Percentiles rank a stretch among this genome's conserved stretches.
phyloP scores from a whole-genome alignment of 2,113 vertebrate species.

The Amblyornis subalaris region DNA sequence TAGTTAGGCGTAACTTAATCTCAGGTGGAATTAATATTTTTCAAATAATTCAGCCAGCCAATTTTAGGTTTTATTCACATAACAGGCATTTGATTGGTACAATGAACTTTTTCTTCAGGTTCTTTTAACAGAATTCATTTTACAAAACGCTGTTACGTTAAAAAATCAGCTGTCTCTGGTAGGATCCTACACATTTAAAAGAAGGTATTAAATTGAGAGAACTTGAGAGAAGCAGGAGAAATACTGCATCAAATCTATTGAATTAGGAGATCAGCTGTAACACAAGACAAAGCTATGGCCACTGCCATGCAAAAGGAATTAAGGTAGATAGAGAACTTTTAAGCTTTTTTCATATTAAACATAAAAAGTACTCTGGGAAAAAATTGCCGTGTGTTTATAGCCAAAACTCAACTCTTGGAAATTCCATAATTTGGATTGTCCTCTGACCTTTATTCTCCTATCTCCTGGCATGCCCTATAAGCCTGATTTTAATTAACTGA shows the following conservation, averaged over 20 bases:
- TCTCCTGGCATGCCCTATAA: background rate
- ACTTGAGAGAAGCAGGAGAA: background rate
- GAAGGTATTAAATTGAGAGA: background rate
- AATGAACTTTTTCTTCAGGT: background rate
- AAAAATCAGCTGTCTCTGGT: background rate
- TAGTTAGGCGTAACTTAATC: background rate
- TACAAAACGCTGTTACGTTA: background rate
- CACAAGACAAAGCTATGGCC: background rate
- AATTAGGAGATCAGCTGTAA: background rate
- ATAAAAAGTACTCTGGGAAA: background rate
- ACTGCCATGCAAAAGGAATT: background rate
- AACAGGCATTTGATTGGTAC: background rate
- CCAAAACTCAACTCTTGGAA: background rate
- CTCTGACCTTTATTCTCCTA: background rate
- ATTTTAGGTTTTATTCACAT: background rate
- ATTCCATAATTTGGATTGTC: background rate
- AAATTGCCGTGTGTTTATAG: background rate
- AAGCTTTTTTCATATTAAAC: background rate
- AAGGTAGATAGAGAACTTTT: background rate
- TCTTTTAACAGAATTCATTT: background rate
- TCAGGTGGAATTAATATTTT: background rate
- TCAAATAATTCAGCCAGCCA: background rate
- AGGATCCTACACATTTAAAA: background rate
- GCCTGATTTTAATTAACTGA: background rate
- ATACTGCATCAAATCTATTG: background rate